Evolutionary conservation across 2,888 invertebrate species (phyloP), one percentile per base, ranked within the genome.

Genomic region (Apamea anceps): DNA sequence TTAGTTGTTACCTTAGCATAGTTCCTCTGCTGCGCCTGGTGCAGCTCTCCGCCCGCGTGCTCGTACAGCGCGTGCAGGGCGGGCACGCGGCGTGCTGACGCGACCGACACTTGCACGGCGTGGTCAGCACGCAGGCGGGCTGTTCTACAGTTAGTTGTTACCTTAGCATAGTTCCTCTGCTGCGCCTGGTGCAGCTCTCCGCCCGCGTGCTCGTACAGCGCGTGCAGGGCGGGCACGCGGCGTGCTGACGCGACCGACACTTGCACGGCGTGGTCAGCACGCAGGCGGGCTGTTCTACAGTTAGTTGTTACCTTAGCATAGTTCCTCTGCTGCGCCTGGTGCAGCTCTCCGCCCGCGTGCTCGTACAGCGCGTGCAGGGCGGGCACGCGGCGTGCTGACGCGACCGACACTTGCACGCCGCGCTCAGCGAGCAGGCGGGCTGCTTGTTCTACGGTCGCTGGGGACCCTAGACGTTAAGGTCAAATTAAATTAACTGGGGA

Each of bases 131-230:
- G 42, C 42, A 6, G 42, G 42, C 7, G 42, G 42, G 42, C 42
- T 42, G 42, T 42, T 7, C 37, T 18, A 42, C 18, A 8, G 18
- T 12, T 6, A 65, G 45, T 57, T 7, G 12, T 42, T 57, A 96
- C 99, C 95, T 99, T 98, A 0, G 99, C 99, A 93, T 99, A 99
- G 94, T 99, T 99, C 94, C 99, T 98, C 25, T 98, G 98, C 89
- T 98, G 98, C 0, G 98, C 98, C 0, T 98, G 97, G 72, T 97
- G 97, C 75, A 98, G 96, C 94, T 99, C 99, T 0, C 99, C 99
- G 15, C 99, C 99, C 4, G 99, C 98, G 93, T 98, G 99, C 93
- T 99, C 99, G 2, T 37, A 37, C 42, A 42, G 0, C 42, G 7
- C 42, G 42, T 42, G 42, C 42, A 7, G 6, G 42, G 42, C 42